Percentiles rank a stretch among this genome's conserved stretches.
Conservation (phyloP, 2,888 invertebrate genomes). For the Melieria crassipennis region DNA sequence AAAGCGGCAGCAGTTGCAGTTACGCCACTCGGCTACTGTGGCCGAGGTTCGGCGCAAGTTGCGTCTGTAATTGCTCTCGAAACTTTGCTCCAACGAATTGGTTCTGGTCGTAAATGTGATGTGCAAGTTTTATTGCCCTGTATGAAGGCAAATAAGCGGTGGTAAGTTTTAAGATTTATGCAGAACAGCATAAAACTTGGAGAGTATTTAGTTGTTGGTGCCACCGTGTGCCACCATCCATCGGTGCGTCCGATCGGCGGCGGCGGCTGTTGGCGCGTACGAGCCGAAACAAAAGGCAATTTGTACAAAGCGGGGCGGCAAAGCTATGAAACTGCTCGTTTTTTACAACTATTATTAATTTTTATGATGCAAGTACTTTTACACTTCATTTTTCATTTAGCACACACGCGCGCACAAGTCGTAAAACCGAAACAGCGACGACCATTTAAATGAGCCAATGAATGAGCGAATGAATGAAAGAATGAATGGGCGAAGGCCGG, state of each 20-base stretch:
- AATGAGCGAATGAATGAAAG: slow-evolving; percentile 9
- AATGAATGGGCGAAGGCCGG: slow-evolving; percentile 12
- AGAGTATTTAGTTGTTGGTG: background rate
- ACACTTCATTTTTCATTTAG: slow-evolving; percentile 57
- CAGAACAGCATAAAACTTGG: slow-evolving; percentile 16
- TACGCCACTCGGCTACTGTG: too few relatives aligned
- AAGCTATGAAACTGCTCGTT: slow-evolving; percentile 11
- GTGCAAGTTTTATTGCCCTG: slow-evolving; percentile 29
- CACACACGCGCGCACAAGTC: slow-evolving; percentile 35
- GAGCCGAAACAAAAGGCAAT: background rate
- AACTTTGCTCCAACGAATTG: slow-evolving; percentile 27
- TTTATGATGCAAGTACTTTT: slow-evolving; percentile 55
- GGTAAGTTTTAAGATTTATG: slow-evolving; percentile 34
- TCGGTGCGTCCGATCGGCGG: background rate
- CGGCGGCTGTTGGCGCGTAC: background rate
- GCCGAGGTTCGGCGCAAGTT: too few relatives aligned
- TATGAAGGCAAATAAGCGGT: slow-evolving; percentile 4
- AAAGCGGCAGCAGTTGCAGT: too few relatives aligned
- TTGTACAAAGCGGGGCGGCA: background rate
- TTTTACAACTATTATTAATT: slow-evolving; percentile 51
- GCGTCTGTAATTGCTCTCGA: background rate
- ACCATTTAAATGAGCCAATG: slow-evolving; percentile 4
- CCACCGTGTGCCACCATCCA: too few relatives aligned
- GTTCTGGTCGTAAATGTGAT: slow-evolving; percentile 39
- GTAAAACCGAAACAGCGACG: slow-evolving; percentile 1